Conservation (phyloP, 2,797 vertebrate genomes). For the Anguilla pacifica region DNA sequence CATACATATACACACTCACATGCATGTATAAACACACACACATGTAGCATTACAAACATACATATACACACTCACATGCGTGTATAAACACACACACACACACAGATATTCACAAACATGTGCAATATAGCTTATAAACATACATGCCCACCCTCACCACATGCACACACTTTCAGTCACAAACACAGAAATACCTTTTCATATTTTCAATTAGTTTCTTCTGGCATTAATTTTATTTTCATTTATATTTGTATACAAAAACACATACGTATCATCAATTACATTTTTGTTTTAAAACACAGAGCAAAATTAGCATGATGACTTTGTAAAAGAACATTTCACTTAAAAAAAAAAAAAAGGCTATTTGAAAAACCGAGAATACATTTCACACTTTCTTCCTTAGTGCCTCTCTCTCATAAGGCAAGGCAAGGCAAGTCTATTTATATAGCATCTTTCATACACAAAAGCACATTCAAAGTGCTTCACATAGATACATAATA, state of each 20-base stretch:
- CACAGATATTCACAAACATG: conserved; percentile 53
- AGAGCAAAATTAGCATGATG: neutral
- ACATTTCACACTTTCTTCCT: neutral
- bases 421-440: too few species aligned
- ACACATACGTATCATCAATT: neutral
- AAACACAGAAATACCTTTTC: neutral
- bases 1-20: neutral
- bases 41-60: neutral
- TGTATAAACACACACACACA: conserved; percentile 15
- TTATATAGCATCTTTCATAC: too few species aligned
- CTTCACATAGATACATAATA: too few species aligned
- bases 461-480: too few species aligned
- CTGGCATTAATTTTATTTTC: neutral
- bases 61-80: neutral
- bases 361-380: neutral
- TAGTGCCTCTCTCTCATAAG: too few species aligned
- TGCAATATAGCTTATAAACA: conserved; percentile 66
- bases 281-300: neutral
- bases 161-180: neutral
- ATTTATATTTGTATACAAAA: neutral
- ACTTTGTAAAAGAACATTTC: neutral
- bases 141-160: conserved; percentile 54
- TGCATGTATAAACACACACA: neutral
- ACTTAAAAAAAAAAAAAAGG: neutral
- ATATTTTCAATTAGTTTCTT: neutral